Percentiles rank a stretch among this genome's conserved stretches.
Conservation (phyloP, 2,797 vertebrate species). For the Garrulus glandarius region DNA sequence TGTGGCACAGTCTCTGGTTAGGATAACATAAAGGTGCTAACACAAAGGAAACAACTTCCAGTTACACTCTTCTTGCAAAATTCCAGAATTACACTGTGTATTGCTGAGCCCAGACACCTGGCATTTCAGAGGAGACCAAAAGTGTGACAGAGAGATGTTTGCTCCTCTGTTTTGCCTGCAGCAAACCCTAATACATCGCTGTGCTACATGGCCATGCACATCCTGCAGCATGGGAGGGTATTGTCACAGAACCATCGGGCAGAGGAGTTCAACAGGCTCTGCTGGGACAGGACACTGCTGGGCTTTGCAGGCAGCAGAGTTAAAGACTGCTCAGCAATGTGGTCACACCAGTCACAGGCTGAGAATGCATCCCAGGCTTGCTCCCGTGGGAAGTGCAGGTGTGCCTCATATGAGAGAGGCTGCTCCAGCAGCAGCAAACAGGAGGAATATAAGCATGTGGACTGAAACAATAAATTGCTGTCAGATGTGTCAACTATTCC, state of each 20-base stretch:
- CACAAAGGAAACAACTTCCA: not conserved
- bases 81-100: not conserved
- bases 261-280: not conserved
- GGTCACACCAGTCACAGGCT: not conserved
- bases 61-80: not conserved
- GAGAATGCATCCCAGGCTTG: not conserved
- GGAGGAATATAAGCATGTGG: not conserved
- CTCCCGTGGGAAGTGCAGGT: not conserved
- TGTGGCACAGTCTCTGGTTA: not conserved
- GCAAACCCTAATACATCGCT: not conserved
- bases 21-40: not conserved
- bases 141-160: not conserved
- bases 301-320: not conserved
- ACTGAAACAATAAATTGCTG: not conserved
- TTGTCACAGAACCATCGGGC: accelerated
- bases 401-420: not conserved
- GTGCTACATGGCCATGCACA: accelerated
- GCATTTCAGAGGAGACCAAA: not conserved
- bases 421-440: not conserved
- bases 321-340: accelerated
- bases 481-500: not conserved
- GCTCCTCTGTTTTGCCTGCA: not conserved
- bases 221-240: not conserved
- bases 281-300: not conserved
- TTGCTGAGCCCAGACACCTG: not conserved